Conservation (phyloP, 2,113 vertebrate species). For the Ptilonorhynchus violaceus region DNA sequence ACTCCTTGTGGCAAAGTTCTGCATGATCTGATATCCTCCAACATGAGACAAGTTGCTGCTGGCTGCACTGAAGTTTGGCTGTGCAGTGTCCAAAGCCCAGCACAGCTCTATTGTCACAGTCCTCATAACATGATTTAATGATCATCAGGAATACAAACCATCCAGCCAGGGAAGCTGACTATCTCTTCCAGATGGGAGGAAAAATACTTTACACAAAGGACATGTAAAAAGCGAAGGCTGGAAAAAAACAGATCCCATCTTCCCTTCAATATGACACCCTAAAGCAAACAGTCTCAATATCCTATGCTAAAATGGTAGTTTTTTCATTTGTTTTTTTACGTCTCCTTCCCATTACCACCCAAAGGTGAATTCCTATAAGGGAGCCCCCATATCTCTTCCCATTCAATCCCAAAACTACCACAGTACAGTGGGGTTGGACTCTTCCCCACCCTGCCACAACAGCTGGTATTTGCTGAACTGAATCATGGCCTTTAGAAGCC, state of each 20-base stretch:
- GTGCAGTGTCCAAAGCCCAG: background rate
- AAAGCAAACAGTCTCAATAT: background rate
- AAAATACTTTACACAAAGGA: background rate
- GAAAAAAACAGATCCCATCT: background rate
- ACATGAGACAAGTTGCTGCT: background rate
- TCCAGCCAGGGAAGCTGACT: background rate
- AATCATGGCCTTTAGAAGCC: background rate
- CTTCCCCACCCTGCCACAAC: background rate
- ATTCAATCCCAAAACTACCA: background rate
- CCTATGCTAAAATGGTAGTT: background rate
- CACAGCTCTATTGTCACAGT: background rate
- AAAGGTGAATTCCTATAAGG: background rate
- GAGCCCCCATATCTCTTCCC: background rate
- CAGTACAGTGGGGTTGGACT: background rate
- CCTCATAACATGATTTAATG: background rate
- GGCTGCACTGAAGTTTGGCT: background rate
- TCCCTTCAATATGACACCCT: background rate
- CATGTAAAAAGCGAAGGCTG: background rate
- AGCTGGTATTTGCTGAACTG: background rate
- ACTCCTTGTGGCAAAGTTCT: background rate
- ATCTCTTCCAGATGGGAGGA: background rate
- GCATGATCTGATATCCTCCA: background rate
- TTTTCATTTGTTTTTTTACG: background rate
- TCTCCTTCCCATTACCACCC: background rate
- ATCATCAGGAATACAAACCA: background rate